phyloP scores from a whole-genome alignment of 1,140 invertebrate species.

The Drosophila rufa region DNA sequence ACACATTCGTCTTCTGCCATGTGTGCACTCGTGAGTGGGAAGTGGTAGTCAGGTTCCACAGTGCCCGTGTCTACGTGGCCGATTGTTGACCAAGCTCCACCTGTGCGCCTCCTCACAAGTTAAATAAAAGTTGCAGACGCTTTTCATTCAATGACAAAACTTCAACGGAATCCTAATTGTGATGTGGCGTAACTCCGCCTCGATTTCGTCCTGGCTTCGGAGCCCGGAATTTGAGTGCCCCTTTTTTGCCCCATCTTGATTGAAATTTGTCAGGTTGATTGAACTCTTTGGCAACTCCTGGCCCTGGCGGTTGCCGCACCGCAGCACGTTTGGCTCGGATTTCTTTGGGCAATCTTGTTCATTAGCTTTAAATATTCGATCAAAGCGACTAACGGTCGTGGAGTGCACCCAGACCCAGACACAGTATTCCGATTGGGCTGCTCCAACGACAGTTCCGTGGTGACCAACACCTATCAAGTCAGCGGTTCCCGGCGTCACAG shows the following conservation, averaged over 20 bases:
- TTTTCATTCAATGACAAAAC: constrained; percentile 78
- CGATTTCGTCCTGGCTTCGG: constrained; percentile 4
- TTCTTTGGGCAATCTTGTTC: constrained; percentile 59
- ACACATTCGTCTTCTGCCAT: constrained; percentile 31
- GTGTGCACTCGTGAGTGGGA: constrained; percentile 58
- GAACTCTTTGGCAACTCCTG: constrained; percentile 55
- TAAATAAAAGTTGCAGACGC: constrained; percentile 78
- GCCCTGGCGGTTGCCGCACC: constrained; percentile 44
- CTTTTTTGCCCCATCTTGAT: constrained; percentile 67
- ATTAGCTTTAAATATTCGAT: constrained; percentile 79
- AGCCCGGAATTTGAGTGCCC: constrained; percentile 28
- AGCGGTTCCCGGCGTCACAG: constrained; percentile 17
- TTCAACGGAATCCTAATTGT: constrained; percentile 75
- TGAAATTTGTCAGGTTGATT: constrained; percentile 76
- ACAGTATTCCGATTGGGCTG: neutral
- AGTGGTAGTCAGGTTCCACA: constrained; percentile 15
- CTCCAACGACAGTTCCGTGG: constrained; percentile 49
- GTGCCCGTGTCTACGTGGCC: constrained; percentile 13
- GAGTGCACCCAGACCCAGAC: constrained; percentile 2
- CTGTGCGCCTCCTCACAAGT: constrained; percentile 50
- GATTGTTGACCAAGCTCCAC: constrained; percentile 68
- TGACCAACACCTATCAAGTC: constrained; percentile 72
- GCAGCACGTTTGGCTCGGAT: constrained; percentile 18
- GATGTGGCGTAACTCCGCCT: constrained; percentile 63
- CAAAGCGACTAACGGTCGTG: constrained; percentile 56